phyloP scores from a whole-genome alignment of 2,888 invertebrate genomes.

The Xestia xanthographa region DNA sequence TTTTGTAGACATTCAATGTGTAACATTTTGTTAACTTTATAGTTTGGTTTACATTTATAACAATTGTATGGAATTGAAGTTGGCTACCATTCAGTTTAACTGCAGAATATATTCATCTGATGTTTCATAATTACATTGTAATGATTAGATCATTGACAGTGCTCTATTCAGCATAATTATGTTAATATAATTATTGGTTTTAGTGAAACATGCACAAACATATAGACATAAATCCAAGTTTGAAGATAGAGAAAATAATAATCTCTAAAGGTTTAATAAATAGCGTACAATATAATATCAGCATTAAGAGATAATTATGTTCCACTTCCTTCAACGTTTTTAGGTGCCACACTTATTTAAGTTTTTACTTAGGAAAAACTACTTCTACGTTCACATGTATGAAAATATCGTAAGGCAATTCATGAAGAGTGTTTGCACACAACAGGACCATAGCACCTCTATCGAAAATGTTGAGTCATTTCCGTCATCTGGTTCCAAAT shows the following conservation, averaged over 20 bases:
- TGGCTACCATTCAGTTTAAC: neutral
- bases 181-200: neutral
- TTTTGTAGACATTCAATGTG: slow-evolving; percentile 7
- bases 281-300: neutral
- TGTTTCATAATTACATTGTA: neutral
- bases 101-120: neutral
- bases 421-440: neutral
- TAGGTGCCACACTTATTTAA: neutral
- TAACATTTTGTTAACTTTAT: neutral
- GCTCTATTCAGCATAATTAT: neutral
- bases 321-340: neutral
- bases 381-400: neutral
- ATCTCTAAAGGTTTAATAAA: neutral
- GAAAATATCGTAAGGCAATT: slow-evolving; percentile 7
- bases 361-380: neutral
- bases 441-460: neutral
- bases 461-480: neutral
- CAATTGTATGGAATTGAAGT: neutral
- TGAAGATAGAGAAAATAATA: slow-evolving; percentile 1
- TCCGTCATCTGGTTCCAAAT: neutral
- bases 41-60: neutral
- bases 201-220: neutral
- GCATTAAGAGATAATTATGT: neutral
- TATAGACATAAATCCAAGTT: neutral
- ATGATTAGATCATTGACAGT: too few relatives aligned